Evolutionary conservation across 1,140 invertebrate species (phyloP).

Genomic region (Drosophila takahashii): DNA sequence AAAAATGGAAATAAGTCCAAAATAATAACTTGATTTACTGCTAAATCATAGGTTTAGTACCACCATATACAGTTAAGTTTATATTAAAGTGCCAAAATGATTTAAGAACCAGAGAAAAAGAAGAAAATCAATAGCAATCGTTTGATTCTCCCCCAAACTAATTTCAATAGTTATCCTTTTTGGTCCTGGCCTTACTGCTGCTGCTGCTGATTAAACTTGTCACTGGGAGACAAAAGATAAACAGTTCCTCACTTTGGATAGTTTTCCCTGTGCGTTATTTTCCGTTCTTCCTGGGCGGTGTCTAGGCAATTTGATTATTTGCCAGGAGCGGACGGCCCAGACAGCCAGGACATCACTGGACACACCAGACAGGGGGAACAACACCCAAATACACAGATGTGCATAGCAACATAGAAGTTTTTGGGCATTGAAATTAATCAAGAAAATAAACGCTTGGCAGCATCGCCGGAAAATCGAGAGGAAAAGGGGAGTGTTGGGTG

Average conservation of each 20-base stretch:
- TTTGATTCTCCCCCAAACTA: conserved; percentile 60
- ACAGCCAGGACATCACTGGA: conserved; percentile 32
- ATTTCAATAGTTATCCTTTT: conserved; percentile 82
- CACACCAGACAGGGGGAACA: conserved; percentile 24
- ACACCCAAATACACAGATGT: conserved; percentile 23
- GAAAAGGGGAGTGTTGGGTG: conserved; percentile 17
- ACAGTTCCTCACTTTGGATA: conserved; percentile 59
- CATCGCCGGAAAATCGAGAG: conserved; percentile 47
- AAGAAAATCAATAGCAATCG: conserved; percentile 64
- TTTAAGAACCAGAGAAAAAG: conserved; percentile 41
- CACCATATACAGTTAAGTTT: neutral
- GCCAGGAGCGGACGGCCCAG: conserved; percentile 76
- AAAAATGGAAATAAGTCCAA: neutral
- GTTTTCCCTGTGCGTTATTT: conserved; percentile 41
- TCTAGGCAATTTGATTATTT: conserved; percentile 82
- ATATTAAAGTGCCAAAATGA: conserved; percentile 75
- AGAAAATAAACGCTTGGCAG: conserved; percentile 82
- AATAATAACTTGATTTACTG: neutral
- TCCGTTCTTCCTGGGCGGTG: conserved; percentile 43
- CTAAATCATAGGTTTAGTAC: neutral
- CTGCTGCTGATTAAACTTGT: conserved; percentile 78
- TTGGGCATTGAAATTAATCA: conserved; percentile 78
- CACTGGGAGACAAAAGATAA: conserved; percentile 80
- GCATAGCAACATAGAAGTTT: conserved; percentile 54
- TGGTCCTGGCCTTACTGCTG: conserved; percentile 37